Percentiles rank a stretch among this genome's conserved stretches.
Conservation (phyloP, 1,140 invertebrate species). For the Condylostylus longicornis region DNA sequence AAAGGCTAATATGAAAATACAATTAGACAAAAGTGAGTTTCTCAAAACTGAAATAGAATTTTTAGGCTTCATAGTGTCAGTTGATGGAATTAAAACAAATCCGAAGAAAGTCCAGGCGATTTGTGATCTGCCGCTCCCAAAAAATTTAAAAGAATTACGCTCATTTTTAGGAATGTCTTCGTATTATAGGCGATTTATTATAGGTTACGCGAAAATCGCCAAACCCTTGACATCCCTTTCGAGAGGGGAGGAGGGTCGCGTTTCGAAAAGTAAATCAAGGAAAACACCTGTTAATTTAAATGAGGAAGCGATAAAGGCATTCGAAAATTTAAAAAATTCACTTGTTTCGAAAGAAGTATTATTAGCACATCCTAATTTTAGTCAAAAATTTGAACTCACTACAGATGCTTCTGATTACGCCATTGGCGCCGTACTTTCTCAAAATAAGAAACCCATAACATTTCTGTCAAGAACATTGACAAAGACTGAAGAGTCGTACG, state of each 20-base stretch:
- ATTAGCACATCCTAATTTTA: constrained; percentile 22
- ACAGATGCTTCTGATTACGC: constrained; percentile 21
- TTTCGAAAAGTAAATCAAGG: constrained; percentile 10
- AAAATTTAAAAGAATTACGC: constrained; percentile 12
- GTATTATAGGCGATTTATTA: constrained; percentile 19
- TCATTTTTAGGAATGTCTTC: constrained; percentile 18
- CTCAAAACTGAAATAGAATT: constrained; percentile 10
- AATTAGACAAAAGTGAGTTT: constrained; percentile 1
- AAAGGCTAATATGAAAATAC: neutral
- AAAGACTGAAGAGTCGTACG: constrained; percentile 15
- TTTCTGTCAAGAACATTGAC: constrained; percentile 19
- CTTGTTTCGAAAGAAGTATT: constrained; percentile 20
- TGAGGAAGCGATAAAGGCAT: constrained; percentile 12
- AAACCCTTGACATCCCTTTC: constrained; percentile 9
- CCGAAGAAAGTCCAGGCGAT: constrained; percentile 13
- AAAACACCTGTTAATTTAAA: constrained; percentile 16
- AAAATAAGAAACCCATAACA: constrained; percentile 15
- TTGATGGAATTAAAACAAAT: constrained; percentile 13
- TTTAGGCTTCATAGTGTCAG: constrained; percentile 16
- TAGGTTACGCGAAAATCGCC: constrained; percentile 13
- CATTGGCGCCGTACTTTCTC: constrained; percentile 24
- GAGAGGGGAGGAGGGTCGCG: constrained; percentile 6
- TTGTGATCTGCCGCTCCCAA: constrained; percentile 15
- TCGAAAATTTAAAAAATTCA: constrained; percentile 18
- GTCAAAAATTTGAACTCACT: constrained; percentile 20